Percentiles rank a stretch among this genome's conserved stretches.
phyloP scores from a whole-genome alignment of 2,797 vertebrate genomes.

The Epinephelus coioides region DNA sequence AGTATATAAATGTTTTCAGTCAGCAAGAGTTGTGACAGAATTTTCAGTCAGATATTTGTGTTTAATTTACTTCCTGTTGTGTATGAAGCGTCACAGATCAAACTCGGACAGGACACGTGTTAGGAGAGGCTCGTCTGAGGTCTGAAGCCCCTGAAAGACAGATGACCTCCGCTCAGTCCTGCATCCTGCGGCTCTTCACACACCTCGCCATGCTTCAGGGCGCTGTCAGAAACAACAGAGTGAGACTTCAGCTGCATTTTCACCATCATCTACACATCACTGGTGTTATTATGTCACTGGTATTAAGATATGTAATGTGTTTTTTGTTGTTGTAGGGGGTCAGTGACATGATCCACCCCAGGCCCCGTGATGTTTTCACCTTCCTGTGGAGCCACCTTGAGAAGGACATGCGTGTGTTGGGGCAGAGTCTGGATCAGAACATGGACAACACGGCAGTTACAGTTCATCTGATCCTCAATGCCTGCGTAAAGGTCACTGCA shows the following conservation, averaged over 20 bases:
- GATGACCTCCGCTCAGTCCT: constrained; percentile 65
- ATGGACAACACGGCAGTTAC: constrained; percentile 73
- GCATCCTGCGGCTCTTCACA: constrained; percentile 78
- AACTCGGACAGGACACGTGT: constrained; percentile 78
- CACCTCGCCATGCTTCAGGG: constrained; percentile 85
- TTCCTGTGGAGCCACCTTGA: constrained; percentile 85
- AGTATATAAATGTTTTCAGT: constrained; percentile 31
- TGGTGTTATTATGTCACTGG: too few species aligned
- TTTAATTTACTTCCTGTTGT: background rate
- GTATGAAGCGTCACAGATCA: constrained; percentile 36
- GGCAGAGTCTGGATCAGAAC: constrained; percentile 78
- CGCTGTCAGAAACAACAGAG: constrained; percentile 48
- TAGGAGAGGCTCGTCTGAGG: constrained; percentile 67
- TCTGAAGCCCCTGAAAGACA: constrained; percentile 82
- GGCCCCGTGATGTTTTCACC: constrained; percentile 16
- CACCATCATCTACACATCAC: background rate
- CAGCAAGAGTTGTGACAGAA: background rate
- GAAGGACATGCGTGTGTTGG: constrained; percentile 76
- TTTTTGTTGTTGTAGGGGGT: constrained; percentile 66
- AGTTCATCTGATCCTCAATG: constrained; percentile 79
- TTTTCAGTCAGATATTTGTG: background rate
- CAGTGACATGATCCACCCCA: constrained; percentile 72
- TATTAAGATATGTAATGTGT: background rate
- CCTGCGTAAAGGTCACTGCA: constrained; percentile 36
- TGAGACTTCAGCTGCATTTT: constrained; percentile 37